A percentile compares a stretch with the other conserved stretches of the same genome.
phyloP scores from a whole-genome alignment of 1,140 invertebrate species.

The Drosophila navojoa region DNA sequence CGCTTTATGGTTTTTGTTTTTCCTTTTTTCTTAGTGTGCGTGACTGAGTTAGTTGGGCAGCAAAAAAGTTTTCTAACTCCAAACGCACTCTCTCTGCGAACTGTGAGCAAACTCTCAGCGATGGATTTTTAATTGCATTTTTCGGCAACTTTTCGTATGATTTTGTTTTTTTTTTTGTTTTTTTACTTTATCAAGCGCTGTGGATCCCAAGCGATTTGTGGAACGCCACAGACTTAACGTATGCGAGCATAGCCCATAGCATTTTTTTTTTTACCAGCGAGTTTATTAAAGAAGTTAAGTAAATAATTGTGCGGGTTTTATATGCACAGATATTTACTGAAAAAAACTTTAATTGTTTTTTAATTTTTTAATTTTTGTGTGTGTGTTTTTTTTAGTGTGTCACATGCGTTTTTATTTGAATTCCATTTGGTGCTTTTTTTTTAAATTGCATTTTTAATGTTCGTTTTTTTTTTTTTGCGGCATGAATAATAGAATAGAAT shows the following conservation, averaged over 20 bases:
- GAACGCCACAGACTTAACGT: slow-evolving; percentile 37
- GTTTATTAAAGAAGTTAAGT: slow-evolving; percentile 57
- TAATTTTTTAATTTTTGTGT: background rate
- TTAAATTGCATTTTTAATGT: slow-evolving; percentile 73
- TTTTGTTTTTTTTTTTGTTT: background rate
- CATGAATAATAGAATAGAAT: slow-evolving; percentile 58
- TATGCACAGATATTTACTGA: background rate
- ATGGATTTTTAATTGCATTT: slow-evolving; percentile 45
- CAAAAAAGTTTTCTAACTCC: slow-evolving; percentile 11
- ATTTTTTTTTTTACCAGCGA: slow-evolving; percentile 15
- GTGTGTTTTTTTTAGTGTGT: slow-evolving; percentile 24
- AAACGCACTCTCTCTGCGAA: background rate
- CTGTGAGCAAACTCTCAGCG: slow-evolving; percentile 24
- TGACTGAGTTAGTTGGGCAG: slow-evolving; percentile 36
- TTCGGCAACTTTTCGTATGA: slow-evolving; percentile 7
- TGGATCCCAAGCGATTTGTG: slow-evolving; percentile 27
- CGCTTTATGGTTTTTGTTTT: slow-evolving; percentile 30
- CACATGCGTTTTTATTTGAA: slow-evolving; percentile 65
- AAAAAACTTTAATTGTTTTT: slow-evolving; percentile 18
- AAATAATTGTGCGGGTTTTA: background rate
- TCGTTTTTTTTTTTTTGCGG: slow-evolving; percentile 4
- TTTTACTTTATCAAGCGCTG: background rate
- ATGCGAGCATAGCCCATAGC: slow-evolving; percentile 1
- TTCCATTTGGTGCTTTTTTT: slow-evolving; percentile 61
- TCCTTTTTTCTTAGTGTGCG: slow-evolving; percentile 17